Evolutionary conservation across 2,888 invertebrate genomes (phyloP), one percentile per base, ranked within the genome.

Genomic region (Polymixis flavicincta): DNA sequence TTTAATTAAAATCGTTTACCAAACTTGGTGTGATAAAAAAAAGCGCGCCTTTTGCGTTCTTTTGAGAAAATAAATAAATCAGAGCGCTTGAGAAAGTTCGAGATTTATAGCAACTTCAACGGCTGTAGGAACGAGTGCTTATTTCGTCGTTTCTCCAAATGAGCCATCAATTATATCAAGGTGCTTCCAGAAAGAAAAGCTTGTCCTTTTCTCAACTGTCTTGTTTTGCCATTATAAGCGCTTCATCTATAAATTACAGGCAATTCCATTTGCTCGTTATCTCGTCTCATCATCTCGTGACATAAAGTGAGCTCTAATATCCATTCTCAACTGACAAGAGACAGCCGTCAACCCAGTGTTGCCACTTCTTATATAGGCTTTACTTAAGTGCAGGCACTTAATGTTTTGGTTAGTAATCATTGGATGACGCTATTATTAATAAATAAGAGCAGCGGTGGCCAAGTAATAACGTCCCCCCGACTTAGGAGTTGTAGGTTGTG

Each of bases 1-100:
- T 82, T 71, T 80, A 80, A 81, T 81, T 80, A 80, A 80, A 80
- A 79, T 70, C 50, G 81, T 83, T 84, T 42, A 28, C 67, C 13
- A 19, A 80, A 70, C 54, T 73, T 42, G 37, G 5, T 72, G 25
- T 4, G 42, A 72, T 50, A 37, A 74, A 83, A 59, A 70, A 70
- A 42, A 5, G 37, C 17, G 37, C 45, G 45, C n/a, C 45, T 37
- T 61, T 77, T 55, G 19, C 19, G 55, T 59, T 32, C 42, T 45
- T 45, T 45, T 32, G 17, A 50, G 65, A 25, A 66, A 65, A 61
- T n/a, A 54, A 82, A 82, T 59, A 69, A 78, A 78, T 54, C 57
- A 50, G 45, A 59, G 57, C 52, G 57, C 82, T 77, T 63, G 57
- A 63, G 63, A 77, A 76, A 82, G 61, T 68, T 77, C 42, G 45